Evolutionary conservation across 2,888 invertebrate genomes (phyloP).

Genomic region (Eulithis testata): DNA sequence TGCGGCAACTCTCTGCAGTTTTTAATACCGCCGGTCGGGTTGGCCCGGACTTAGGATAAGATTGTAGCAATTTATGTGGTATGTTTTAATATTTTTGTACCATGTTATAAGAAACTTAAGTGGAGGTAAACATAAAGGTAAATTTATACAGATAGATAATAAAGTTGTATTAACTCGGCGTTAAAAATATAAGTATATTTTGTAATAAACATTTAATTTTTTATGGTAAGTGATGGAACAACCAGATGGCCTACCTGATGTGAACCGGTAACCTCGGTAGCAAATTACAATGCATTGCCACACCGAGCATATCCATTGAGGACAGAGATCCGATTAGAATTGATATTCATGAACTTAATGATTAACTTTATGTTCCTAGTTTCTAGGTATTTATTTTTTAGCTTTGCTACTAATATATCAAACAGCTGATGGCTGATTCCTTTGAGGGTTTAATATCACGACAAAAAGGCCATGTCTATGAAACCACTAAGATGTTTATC

Average conservation of each 20-base stretch:
- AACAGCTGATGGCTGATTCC: constrained; percentile 15
- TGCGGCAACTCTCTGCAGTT: constrained; percentile 54
- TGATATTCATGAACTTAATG: neutral
- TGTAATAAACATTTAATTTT: neutral
- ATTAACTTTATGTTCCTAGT: neutral
- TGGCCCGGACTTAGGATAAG: constrained; percentile 30
- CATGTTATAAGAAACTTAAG: constrained; percentile 25
- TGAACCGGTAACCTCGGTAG: no score
- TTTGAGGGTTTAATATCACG: constrained; percentile 10
- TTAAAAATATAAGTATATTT: neutral
- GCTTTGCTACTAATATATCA: neutral
- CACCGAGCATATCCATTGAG: no score
- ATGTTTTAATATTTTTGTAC: constrained; percentile 16
- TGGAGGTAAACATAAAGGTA: constrained; percentile 25
- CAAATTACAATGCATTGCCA: no score
- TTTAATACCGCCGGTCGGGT: constrained; percentile 50
- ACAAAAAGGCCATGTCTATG: constrained; percentile 12
- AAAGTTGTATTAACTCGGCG: constrained; percentile 9
- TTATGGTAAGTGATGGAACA: no score
- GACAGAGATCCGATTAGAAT: no score
- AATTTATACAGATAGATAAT: constrained; percentile 19
- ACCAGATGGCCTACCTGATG: no score
- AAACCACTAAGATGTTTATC: constrained; percentile 4
- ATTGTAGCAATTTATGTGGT: constrained; percentile 30
- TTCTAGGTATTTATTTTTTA: neutral